Evolutionary conservation across 2,797 vertebrate genomes (phyloP).

Genomic region (Acomys russatus): DNA sequence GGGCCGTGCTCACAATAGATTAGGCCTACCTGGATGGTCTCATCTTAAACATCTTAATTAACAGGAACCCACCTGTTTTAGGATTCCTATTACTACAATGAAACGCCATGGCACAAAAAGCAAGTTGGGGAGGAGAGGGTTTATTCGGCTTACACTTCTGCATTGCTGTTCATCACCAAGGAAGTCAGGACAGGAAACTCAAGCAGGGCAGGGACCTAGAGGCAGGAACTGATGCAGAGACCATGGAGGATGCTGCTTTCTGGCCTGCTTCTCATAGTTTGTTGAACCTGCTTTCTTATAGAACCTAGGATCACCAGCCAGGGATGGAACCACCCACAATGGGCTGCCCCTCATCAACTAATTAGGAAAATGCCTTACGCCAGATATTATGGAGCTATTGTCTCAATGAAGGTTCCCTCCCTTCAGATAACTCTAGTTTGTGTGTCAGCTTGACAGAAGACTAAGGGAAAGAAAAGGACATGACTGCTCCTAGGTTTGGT

Average conservation of each 20-base stretch:
- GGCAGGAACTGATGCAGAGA: not conserved
- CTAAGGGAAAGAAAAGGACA: no score
- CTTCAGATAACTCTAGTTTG: not conserved
- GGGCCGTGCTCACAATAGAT: not conserved
- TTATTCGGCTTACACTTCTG: not conserved
- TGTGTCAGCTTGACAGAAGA: no score
- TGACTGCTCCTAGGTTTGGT: no score
- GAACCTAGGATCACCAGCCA: not conserved
- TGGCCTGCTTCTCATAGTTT: not conserved
- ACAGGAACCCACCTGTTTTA: not conserved
- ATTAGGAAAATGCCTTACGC: not conserved
- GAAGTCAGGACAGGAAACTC: not conserved
- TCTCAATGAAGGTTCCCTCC: not conserved
- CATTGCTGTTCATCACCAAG: not conserved
- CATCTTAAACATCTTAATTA: not conserved
- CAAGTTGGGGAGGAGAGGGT: not conserved
- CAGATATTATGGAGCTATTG: not conserved
- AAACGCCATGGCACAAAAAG: not conserved
- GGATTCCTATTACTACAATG: not conserved
- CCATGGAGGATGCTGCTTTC: not conserved
- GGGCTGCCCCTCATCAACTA: not conserved
- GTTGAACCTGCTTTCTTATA: not conserved
- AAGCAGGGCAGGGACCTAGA: not conserved
- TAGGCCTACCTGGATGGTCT: not conserved
- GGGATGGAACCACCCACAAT: not conserved